Evolutionary conservation across 2,113 vertebrate genomes (phyloP), one percentile per base, ranked within the genome.

Genomic region (Myrmecobius fasciatus): DNA sequence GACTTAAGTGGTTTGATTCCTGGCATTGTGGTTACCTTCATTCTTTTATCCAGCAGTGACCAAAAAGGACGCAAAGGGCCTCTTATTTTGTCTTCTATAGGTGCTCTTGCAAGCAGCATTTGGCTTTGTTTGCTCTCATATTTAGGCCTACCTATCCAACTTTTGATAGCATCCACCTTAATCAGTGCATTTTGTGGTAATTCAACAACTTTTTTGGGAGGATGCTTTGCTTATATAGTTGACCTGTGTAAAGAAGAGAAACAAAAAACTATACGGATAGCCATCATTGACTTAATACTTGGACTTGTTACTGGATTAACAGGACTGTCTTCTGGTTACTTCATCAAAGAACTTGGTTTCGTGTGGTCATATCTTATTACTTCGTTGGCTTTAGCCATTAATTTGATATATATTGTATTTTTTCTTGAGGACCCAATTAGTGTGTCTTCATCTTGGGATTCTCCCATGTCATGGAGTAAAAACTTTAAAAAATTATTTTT

Each of bases 21-120:
- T 83, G 99, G 99, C 53, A 97, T 99, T 60, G 46, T 99, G 53
- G 98, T 99, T 97, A 99, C 99, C 0, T 99, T 99, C 96, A n/a
- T 99, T 49, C 97, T 99, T 93, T 99, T 99, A 94, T 98, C 99
- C 5, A 99, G 99, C 7, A 99, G 99, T 2, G 99, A 99, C 96
- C 98, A 96, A 5, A 98, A 98, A 0, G 99, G 99, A 91, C 99
- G 99, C 91, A 99, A 99, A 97, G 97, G 99, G 91, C 98, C 99
- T 91, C 98, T 99, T 97, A 67, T 99, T 92, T 95, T 99, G 95
- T 99, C 99, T 12, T 97, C 99, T 43, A 0, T 99, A 0, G 99
- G 99, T 92, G 97, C 98, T 28, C 94, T 99, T 52, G 89, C 99
- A 89, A 98, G 98, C 97, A 97, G 95, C 24, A 2, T 98, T 92